phyloP scores from a whole-genome alignment of 1,140 invertebrate species.

The Lepidurus couesii region DNA sequence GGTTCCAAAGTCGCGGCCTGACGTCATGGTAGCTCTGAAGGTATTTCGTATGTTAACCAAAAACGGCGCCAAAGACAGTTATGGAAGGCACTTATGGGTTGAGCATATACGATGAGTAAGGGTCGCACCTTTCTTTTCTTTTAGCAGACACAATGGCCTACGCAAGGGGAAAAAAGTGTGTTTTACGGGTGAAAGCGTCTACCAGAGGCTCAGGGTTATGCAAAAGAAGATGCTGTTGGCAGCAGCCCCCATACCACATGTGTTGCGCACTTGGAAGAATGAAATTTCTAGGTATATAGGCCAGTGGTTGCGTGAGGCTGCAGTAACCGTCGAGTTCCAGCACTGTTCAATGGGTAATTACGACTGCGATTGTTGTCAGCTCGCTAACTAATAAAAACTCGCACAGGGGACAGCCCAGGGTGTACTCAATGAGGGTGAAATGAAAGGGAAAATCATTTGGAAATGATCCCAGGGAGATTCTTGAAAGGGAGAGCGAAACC shows the following conservation, averaged over 20 bases:
- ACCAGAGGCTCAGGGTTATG: constrained; percentile 1
- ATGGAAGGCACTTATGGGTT: neutral
- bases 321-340: neutral
- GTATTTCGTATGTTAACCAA: neutral
- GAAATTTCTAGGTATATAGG: neutral
- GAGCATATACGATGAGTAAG: neutral
- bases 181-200: neutral
- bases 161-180: neutral
- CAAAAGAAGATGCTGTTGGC: neutral
- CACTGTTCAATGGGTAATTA: no score
- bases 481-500: neutral
- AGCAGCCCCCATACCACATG: neutral
- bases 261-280: neutral
- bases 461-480: neutral
- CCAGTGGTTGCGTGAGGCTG: neutral
- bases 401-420: no score
- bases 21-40: neutral
- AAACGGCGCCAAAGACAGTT: neutral
- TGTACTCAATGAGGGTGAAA: neutral
- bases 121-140: neutral
- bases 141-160: neutral
- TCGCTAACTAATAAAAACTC: no score
- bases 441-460: neutral
- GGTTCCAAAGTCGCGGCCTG: neutral
- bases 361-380: no score